Percentiles rank a stretch among this genome's conserved stretches.
Conservation (phyloP, 1,140 invertebrate species). For the Leptinotarsa texana region DNA sequence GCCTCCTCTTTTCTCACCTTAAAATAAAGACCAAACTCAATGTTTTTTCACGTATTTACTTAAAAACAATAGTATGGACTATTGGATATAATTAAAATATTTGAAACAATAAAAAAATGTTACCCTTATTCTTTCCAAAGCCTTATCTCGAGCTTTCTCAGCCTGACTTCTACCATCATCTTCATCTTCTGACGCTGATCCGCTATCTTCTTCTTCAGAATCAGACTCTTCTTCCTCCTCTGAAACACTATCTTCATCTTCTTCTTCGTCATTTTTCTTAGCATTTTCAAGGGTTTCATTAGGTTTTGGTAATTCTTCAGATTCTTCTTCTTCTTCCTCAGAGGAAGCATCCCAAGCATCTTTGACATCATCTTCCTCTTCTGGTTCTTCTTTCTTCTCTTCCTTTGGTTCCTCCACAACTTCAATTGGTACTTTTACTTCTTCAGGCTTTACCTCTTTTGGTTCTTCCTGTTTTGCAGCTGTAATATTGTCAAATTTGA, state of each 20-base stretch:
- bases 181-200: conserved; percentile 57
- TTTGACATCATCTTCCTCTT: conserved; percentile 69
- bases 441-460: conserved; percentile 21
- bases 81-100: no score
- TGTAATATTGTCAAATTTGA: background rate
- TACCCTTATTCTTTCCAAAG: conserved; percentile 70
- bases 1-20: conserved; percentile 81
- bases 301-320: conserved; percentile 54
- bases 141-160: conserved; percentile 69
- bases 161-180: conserved; percentile 64
- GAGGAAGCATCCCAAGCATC: conserved; percentile 85
- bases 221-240: conserved; percentile 62
- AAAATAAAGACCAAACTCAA: conserved; percentile 12
- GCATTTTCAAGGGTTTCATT: conserved; percentile 18
- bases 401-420: conserved; percentile 8
- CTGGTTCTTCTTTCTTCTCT: conserved; percentile 53
- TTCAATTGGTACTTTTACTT: background rate
- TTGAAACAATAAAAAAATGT: conserved; percentile 15
- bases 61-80: no score
- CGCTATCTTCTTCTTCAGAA: conserved; percentile 44
- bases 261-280: conserved; percentile 35
- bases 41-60: no score
- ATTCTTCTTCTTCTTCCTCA: conserved; percentile 63
- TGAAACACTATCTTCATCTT: conserved; percentile 58
- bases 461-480: conserved; percentile 57